Percentiles rank a stretch among this genome's conserved stretches.
Conservation (phyloP, 2,113 vertebrate genomes). For the Drymodes brunneopygia region DNA sequence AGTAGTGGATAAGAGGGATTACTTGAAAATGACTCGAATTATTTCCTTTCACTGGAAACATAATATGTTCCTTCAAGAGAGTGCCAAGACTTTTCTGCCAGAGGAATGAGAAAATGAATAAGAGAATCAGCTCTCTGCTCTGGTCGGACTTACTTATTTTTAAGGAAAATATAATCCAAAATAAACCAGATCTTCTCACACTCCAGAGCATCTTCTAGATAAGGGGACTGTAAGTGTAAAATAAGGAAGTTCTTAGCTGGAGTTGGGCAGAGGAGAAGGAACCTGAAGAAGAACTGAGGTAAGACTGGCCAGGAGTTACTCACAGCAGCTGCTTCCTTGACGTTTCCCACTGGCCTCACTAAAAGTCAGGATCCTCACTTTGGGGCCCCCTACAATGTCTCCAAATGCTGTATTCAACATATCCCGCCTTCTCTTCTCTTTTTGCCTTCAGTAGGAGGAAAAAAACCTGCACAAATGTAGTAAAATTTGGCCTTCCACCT, state of each 20-base stretch:
- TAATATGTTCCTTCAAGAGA: neutral
- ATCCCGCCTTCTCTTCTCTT: neutral
- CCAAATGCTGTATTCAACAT: neutral
- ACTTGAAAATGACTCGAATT: neutral
- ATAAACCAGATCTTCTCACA: neutral
- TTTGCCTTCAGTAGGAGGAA: neutral
- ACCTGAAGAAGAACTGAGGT: neutral
- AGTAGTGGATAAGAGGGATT: neutral
- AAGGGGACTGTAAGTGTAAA: neutral
- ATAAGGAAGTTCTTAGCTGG: neutral
- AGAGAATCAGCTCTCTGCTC: neutral
- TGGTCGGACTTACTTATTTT: neutral
- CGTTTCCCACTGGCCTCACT: neutral
- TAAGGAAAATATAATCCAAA: neutral
- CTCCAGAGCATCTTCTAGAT: neutral
- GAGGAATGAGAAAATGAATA: neutral
- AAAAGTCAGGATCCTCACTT: neutral
- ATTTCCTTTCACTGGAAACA: neutral
- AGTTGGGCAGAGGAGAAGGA: rapidly evolving
- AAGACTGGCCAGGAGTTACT: neutral
- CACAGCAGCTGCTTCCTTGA: neutral
- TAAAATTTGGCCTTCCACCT: neutral
- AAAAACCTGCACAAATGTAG: rapidly evolving
- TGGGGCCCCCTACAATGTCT: neutral
- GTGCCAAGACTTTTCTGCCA: conserved; percentile 2